phyloP scores from a whole-genome alignment of 2,797 vertebrate genomes.

The Artibeus lituratus region DNA sequence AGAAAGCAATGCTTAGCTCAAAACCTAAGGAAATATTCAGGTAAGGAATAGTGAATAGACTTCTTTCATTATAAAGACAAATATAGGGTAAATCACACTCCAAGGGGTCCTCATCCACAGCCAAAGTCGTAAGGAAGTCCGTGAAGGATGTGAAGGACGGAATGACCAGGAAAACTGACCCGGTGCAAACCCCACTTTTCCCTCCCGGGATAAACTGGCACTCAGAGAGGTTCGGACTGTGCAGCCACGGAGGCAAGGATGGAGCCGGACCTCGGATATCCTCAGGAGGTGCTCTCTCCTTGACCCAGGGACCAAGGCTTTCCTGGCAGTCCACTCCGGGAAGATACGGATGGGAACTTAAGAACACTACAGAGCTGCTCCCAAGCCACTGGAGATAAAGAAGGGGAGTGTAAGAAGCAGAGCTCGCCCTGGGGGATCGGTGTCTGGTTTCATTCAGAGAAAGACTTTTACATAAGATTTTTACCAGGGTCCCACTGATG shows the following conservation, averaged over 20 bases:
- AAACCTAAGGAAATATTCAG: neutral
- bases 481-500: neutral
- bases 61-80: neutral
- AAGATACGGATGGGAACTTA: neutral
- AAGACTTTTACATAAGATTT: neutral
- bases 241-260: neutral
- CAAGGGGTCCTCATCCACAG: neutral
- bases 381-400: too few relatives aligned
- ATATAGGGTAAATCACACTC: neutral
- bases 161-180: neutral
- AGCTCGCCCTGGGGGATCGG: neutral
- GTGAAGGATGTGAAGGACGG: neutral
- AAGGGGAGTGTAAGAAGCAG: neutral
- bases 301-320: neutral
- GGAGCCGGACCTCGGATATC: neutral
- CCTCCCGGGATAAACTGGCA: neutral
- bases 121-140: neutral
- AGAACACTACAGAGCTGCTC: neutral
- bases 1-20: neutral
- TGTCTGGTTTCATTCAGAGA: neutral
- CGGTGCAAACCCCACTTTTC: neutral
- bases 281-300: neutral
- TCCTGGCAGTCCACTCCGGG: neutral
- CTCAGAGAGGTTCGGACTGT: neutral
- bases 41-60: neutral